These are phyloP conservation scores for Toxotes jaculatrix DNA, from an alignment of 2,113 vertebrate genomes.

Conservation along the genomic window DNA sequence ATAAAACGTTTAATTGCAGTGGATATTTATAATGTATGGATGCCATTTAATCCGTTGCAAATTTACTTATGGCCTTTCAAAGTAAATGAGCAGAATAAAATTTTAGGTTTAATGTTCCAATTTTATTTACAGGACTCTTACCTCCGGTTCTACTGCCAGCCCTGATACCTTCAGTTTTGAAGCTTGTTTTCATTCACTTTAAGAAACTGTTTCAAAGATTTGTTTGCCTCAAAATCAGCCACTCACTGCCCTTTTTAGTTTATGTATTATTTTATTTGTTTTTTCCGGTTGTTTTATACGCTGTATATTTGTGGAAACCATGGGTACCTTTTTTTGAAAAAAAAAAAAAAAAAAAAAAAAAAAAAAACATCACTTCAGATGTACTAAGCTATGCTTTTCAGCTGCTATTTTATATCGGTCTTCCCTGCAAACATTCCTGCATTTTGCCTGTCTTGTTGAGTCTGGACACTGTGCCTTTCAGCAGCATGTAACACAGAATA, in stretches of 20 bases:
- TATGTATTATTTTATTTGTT: conserved; percentile 51
- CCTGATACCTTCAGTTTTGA: conserved; percentile 36
- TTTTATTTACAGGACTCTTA: conserved; percentile 35
- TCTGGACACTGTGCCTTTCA: conserved; percentile 42
- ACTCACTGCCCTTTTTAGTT: conserved; percentile 80
- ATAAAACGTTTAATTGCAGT: conserved; percentile 54
- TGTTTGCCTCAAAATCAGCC: conserved; percentile 73
- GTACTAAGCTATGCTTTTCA: conserved; percentile 84
- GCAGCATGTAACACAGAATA: conserved; percentile 23
- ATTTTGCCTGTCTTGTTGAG: conserved; percentile 33
- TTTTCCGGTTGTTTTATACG: conserved; percentile 65
- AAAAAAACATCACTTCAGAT: conserved; percentile 69
- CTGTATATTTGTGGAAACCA: conserved; percentile 79
- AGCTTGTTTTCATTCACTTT: conserved; percentile 58
- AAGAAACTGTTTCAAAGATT: conserved; percentile 50
- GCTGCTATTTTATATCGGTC: conserved; percentile 84
- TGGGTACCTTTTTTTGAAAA: conserved; percentile 59
- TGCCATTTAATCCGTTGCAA: conserved; percentile 48
- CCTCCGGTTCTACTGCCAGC: conserved; percentile 43
- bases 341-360: too few species aligned
- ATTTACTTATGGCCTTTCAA: conserved; percentile 44
- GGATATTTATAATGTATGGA: conserved; percentile 70
- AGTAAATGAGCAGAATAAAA: conserved; percentile 30
- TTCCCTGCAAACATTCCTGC: conserved; percentile 78
- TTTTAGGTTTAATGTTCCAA: conserved; percentile 23